phyloP scores from a whole-genome alignment of 1,140 invertebrate species.

The Anastrepha obliqua region DNA sequence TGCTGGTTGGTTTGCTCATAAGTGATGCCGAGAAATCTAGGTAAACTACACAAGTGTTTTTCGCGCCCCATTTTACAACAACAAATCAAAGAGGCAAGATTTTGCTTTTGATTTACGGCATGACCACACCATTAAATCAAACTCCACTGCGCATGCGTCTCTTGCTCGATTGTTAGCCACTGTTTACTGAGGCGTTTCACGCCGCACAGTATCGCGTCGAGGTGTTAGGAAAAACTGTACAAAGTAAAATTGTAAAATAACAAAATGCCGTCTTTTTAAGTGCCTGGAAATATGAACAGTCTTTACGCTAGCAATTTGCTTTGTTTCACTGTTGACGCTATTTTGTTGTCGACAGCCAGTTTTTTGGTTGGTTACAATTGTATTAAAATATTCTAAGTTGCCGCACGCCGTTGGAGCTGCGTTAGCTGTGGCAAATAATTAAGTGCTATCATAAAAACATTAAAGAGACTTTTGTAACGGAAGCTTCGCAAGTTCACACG shows the following conservation, averaged over 20 bases:
- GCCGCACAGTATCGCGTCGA: neutral
- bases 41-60: neutral
- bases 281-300: neutral
- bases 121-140: neutral
- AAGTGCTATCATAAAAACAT: slow-evolving; percentile 51
- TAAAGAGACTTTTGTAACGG: slow-evolving; percentile 48
- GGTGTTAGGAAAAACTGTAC: neutral
- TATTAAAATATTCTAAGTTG: neutral
- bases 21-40: neutral
- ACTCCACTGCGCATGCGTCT: slow-evolving; percentile 28
- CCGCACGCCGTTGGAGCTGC: neutral
- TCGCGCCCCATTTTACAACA: neutral
- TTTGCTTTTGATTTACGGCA: neutral
- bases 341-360: neutral
- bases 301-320: neutral
- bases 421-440: slow-evolving; percentile 31
- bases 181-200: neutral
- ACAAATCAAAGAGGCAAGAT: neutral
- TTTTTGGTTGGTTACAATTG: neutral
- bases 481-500: slow-evolving; percentile 39
- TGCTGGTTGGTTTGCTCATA: neutral
- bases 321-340: neutral
- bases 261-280: neutral
- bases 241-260: neutral
- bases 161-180: neutral